Percentiles rank a stretch among this genome's conserved stretches.
These are phyloP conservation scores for Numenius phaeopus DNA, from an alignment of 2,797 vertebrate species.

Conservation along the genomic window DNA sequence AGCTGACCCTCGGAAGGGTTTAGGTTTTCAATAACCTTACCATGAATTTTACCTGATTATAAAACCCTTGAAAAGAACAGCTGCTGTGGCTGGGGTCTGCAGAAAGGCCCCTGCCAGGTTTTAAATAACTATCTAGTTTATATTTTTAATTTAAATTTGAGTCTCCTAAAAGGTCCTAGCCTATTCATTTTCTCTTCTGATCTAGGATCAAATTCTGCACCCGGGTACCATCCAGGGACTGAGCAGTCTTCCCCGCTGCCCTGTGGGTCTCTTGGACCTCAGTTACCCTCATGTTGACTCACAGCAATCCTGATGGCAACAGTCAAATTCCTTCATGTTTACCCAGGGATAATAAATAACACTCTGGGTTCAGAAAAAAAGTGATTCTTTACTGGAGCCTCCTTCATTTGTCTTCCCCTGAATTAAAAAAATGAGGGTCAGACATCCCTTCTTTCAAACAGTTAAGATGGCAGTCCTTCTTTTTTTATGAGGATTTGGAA, in stretches of 20 bases:
- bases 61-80: neutral
- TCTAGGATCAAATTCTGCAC: neutral
- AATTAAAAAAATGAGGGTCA: neutral
- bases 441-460: neutral
- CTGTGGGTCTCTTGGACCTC: neutral
- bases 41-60: neutral
- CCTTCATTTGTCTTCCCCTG: neutral
- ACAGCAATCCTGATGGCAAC: neutral
- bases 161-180: neutral
- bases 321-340: neutral
- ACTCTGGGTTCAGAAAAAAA: neutral
- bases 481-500: neutral
- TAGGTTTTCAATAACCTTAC: neutral
- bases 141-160: neutral
- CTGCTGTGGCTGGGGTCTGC: neutral
- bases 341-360: neutral
- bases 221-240: accelerated
- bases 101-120: neutral
- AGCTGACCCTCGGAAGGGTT: neutral
- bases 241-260: neutral
- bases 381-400: neutral
- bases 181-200: neutral
- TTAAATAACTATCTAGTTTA: neutral
- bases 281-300: neutral
- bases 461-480: neutral